Conservation (phyloP, 2,113 vertebrate species). For the Amphiprion ocellaris region DNA sequence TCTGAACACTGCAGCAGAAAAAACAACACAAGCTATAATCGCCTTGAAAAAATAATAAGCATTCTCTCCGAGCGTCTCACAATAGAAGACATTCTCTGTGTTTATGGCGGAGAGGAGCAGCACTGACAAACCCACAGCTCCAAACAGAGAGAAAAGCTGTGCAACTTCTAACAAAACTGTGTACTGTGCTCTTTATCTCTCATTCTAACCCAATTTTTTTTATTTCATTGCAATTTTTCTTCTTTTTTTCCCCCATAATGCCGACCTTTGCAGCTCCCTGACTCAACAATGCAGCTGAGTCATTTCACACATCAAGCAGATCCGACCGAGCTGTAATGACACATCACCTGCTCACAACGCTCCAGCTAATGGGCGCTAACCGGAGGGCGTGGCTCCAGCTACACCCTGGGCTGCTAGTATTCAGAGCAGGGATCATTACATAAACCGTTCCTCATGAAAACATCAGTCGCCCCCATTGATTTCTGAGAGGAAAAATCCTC, state of each 20-base stretch:
- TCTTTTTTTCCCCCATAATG: conserved; percentile 10
- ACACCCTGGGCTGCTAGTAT: conserved; percentile 44
- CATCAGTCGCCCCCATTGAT: conserved; percentile 54
- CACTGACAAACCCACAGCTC: conserved; percentile 31
- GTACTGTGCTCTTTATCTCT: conserved; percentile 6
- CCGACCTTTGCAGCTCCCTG: conserved; percentile 31
- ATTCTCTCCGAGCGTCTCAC: conserved; percentile 58
- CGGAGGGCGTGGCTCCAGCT: conserved; percentile 42
- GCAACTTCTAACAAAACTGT: conserved; percentile 43
- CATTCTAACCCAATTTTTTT: background rate
- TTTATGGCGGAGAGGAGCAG: conserved; percentile 60
- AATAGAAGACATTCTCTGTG: conserved; percentile 62
- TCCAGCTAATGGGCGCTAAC: conserved; percentile 66
- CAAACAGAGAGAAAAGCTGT: conserved; percentile 23
- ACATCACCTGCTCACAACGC: conserved; percentile 50
- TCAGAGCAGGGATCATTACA: conserved; percentile 47
- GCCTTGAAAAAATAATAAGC: conserved; percentile 69
- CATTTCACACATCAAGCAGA: conserved; percentile 53
- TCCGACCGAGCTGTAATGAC: conserved; percentile 54
- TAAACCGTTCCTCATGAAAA: conserved; percentile 50
- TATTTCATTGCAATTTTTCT: background rate
- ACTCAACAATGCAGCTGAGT: conserved; percentile 49
- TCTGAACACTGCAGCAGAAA: conserved; percentile 55
- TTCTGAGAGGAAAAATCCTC: conserved; percentile 34
- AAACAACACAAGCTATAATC: conserved; percentile 73